Conservation (phyloP, 2,888 invertebrate genomes). For the Idaea dimidiata region DNA sequence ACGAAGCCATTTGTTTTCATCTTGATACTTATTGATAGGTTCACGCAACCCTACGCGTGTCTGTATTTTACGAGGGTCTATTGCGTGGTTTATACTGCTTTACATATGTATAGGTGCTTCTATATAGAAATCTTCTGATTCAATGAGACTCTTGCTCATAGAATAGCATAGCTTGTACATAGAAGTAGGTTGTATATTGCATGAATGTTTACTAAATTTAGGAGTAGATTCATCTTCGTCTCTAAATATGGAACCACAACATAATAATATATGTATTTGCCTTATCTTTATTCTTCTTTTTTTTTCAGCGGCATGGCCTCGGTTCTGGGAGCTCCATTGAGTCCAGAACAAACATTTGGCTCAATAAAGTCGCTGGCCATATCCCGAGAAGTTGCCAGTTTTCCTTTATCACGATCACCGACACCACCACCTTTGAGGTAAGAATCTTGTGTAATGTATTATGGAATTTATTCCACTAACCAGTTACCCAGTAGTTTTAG, state of each 20-base stretch:
- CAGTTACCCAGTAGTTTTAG: no score
- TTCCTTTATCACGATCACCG: constrained; percentile 87
- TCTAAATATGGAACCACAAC: not conserved
- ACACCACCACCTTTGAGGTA: constrained; percentile 84
- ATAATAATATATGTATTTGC: no score
- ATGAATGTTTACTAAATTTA: not conserved
- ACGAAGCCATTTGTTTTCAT: not conserved
- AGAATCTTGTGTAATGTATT: not conserved
- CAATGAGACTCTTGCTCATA: no score
- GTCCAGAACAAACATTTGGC: constrained; percentile 87
- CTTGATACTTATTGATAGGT: no score
- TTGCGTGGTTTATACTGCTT: no score
- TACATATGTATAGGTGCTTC: no score
- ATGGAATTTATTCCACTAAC: not conserved
- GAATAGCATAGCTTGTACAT: no score
- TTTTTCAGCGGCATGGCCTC: constrained; percentile 84
- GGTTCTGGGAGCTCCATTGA: constrained; percentile 83
- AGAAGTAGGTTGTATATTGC: not conserved
- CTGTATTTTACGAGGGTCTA: no score
- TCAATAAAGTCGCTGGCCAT: constrained; percentile 87
- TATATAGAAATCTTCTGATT: no score
- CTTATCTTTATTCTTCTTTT: constrained; percentile 9
- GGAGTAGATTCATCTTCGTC: not conserved
- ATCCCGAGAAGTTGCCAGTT: constrained; percentile 87
- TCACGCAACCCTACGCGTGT: no score